Percentiles rank a stretch among this genome's conserved stretches.
These are phyloP conservation scores for Prionailurus viverrinus DNA, from an alignment of 2,113 vertebrate species.

Conservation along the genomic window DNA sequence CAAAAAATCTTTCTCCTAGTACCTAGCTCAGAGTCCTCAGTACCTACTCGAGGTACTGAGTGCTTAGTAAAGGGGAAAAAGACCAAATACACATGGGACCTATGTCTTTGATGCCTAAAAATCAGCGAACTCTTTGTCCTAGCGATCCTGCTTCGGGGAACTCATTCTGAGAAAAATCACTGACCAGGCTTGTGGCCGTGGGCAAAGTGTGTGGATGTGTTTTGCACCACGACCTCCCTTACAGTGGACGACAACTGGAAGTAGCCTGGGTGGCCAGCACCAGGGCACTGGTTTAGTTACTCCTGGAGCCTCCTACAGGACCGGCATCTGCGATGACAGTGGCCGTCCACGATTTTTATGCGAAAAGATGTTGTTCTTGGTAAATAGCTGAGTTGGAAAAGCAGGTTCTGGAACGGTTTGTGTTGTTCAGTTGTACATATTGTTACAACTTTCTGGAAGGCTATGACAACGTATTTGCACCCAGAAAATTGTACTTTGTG, in stretches of 20 bases:
- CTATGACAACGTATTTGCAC: not conserved
- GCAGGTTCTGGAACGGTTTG: too few species aligned
- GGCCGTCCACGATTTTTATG: fast-evolving
- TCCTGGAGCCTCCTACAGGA: not conserved
- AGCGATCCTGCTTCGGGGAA: not conserved
- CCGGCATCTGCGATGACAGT: fast-evolving
- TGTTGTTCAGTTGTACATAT: fast-evolving
- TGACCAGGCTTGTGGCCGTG: not conserved
- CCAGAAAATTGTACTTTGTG: not conserved
- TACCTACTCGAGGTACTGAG: not conserved
- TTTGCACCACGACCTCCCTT: not conserved
- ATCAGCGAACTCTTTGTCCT: not conserved
- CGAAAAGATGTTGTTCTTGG: too few species aligned
- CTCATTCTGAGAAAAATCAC: not conserved
- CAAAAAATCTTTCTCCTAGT: not conserved
- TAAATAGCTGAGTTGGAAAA: not conserved
- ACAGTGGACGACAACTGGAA: not conserved
- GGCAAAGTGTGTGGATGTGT: not conserved
- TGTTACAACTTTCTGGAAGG: not conserved
- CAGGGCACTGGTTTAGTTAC: not conserved
- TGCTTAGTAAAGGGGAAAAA: not conserved
- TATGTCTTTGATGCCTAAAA: not conserved
- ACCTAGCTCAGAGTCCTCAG: not conserved
- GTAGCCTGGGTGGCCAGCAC: not conserved
- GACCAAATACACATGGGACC: not conserved